Base-by-base conservation (phyloP, 53 echinoderm and acorn worm genomes). In the Actinopyga echinites region DNA sequence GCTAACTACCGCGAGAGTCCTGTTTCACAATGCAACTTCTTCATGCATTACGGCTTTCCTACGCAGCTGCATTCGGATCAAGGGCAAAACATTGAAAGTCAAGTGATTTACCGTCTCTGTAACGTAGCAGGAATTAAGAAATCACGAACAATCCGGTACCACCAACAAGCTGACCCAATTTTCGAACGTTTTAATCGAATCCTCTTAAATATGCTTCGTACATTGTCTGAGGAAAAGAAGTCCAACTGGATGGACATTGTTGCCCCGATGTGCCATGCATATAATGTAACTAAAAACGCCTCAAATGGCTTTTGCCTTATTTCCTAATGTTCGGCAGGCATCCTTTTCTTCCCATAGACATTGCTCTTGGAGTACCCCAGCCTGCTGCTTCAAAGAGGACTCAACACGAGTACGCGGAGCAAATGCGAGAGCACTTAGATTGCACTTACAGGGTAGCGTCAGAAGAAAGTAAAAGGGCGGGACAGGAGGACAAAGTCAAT, bases 51-150 rank as follows among this genome's bases (percentile, higher is more conserved):
- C n/a, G n/a, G n/a, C n/a, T n/a, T n/a, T n/a, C n/a, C 91, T 10
- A 87, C 79, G 21, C 34, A 84, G 9, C 40, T 91, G 42, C 87
- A 91, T 29, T 87, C 91, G 15, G 87, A 91, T 57, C 87, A 91
- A 43, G 84, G 91, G 1, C 55, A 83, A 19, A 84, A 87, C 11
- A 30, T 87, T 30, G 84, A 91, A 54, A 65, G 83, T 2, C 71
- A 84, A 23, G 40, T 87, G 0, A 91, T 87, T 8, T 22, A 52
- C 25, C 77, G 65, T 1, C 30, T 88, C 0, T 88, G 89, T 31
- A 64, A 67, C 9, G 20, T 88, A 11, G 77, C 69, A 1, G 75
- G 82, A 1, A 88, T 67, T 12, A 12, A n/a, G n/a, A n/a, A 54
- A 19, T 54, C 55, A 54, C 55, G 55, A 19, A 54, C 55, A 10